Evolutionary conservation across 2,797 vertebrate species (phyloP), one percentile per base, ranked within the genome.

Genomic region (Rhadinocentrus ornatus): DNA sequence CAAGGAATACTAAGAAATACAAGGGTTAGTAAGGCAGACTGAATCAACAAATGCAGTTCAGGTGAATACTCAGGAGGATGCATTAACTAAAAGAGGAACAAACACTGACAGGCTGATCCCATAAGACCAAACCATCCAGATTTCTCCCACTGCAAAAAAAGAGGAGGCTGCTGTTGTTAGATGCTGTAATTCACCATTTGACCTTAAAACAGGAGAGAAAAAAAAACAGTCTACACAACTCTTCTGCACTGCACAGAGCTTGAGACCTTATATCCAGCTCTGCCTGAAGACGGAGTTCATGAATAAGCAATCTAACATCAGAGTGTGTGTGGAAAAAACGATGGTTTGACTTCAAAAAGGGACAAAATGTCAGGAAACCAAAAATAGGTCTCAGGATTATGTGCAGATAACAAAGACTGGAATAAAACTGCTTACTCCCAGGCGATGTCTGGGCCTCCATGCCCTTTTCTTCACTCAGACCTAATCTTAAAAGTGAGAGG

Each of bases 231-330:
- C 63, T 37, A 48, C 50, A 59, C 31, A 20, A 11, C 27, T 15
- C 18, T 59, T 62, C 32, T 32, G 62, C 65, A 39, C 39, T 61
- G 66, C n/a, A 35, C 37, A 0, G 27, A 12, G 62, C 12, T 44
- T 22, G 26, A 0, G 44, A 26, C 32, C 2, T 15, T 41, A 20
- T 20, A n/a, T 46, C 44, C 44, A 46, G 44, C 44, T 72, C 54
- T 15, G 39, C 54, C 37, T 62, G 44, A 55, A 73, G 46, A 62
- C 18, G 0, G 29, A 60, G 39, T 32, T 53, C 24, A 81, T 48
- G 61, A 84, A 80, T 80, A 75, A 78, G 26, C 35, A 22, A 75
- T 58, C 18, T 52, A 75, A 68, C 52, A 71, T 73, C 41, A n/a
- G 57, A 55, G 41, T 59, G 62, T 24, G 74, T 62, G 55, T n/a